phyloP scores from a whole-genome alignment of 1,140 invertebrate species.

The Drosophila carrolli region DNA sequence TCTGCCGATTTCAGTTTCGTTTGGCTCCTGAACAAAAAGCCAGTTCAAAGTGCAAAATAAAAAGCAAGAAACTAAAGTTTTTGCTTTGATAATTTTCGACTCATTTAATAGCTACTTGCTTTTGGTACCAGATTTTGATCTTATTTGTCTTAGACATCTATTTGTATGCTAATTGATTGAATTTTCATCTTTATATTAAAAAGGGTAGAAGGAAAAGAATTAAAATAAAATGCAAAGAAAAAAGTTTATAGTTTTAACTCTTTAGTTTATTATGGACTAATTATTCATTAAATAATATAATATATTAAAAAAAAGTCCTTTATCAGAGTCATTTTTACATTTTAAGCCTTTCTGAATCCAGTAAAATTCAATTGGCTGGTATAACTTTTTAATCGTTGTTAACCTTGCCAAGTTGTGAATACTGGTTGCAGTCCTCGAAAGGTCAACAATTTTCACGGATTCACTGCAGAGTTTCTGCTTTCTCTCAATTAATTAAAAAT shows the following conservation, averaged over 20 bases:
- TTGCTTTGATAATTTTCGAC: slow-evolving; percentile 18
- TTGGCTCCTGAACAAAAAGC: slow-evolving; percentile 33
- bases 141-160: slow-evolving; percentile 15
- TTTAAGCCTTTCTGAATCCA: background rate
- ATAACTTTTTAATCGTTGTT: slow-evolving; percentile 19
- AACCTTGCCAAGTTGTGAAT: slow-evolving; percentile 17
- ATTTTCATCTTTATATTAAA: background rate
- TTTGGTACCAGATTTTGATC: slow-evolving; percentile 4
- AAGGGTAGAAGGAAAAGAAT: background rate
- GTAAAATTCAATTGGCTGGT: slow-evolving; percentile 19
- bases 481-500: slow-evolving; percentile 49
- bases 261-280: background rate
- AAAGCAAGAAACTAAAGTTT: slow-evolving; percentile 40
- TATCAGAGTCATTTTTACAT: too few relatives aligned
- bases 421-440: slow-evolving; percentile 12
- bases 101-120: slow-evolving; percentile 32
- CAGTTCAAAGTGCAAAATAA: slow-evolving; percentile 44
- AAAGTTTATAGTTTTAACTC: background rate
- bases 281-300: background rate
- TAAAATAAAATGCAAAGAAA: too few relatives aligned
- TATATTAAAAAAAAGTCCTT: too few relatives aligned
- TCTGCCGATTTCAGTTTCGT: slow-evolving; percentile 35
- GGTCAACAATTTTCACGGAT: slow-evolving; percentile 28
- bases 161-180: slow-evolving; percentile 2
- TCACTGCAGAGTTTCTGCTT: slow-evolving; percentile 23